Base-by-base conservation (phyloP, 2,113 vertebrate species). In the Brienomyrus brachyistius region DNA sequence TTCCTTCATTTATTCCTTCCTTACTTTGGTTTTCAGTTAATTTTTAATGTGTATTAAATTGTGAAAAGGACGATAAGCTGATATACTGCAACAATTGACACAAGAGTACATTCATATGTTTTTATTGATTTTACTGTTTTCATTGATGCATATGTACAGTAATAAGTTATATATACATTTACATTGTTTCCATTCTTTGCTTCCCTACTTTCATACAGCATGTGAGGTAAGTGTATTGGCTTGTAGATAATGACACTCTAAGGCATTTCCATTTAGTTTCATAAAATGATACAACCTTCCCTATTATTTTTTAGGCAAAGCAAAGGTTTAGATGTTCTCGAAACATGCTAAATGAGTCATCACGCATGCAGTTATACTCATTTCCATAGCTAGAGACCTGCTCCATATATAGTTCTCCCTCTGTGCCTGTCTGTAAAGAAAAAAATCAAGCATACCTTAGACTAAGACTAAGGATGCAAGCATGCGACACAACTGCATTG, bases 151-250 rank as follows among this genome's bases (percentile, higher is more conserved):
- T 89, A 83, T 89, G 94, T 96, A 96, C 95, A 96, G 91, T 95
- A 96, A 96, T 96, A 96, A 96, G 92, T 96, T 96, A 96, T 96
- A 96, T 96, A 95, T 96, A 96, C 95, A 96, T 89, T 93, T 56
- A 89, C 89, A 83, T 66, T 92, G 88, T 56, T 89, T 93, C 62
- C 93, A 91, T 88, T 92, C 83, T n/a, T 19, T 45, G 21, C n/a
- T 52, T 54, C 87, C 86, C 90, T 70, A 89, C 56, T 91, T 93
- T 89, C 91, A 93, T 52, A 89, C 21, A 59, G 23, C 62, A 62
- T 89, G 80, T 89, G 89, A 89, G 89, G 89, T 89, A 89, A 62
- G 43, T 89, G 54, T 5, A 89, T 90, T 52, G 13, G 40, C 45
- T 89, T 84, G 51, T 40, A 47, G 13, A 89, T 27, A 89, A 89